Evolutionary conservation across 2,888 invertebrate species (phyloP), one percentile per base, ranked within the genome.

Genomic region (Sipunculus nudus): DNA sequence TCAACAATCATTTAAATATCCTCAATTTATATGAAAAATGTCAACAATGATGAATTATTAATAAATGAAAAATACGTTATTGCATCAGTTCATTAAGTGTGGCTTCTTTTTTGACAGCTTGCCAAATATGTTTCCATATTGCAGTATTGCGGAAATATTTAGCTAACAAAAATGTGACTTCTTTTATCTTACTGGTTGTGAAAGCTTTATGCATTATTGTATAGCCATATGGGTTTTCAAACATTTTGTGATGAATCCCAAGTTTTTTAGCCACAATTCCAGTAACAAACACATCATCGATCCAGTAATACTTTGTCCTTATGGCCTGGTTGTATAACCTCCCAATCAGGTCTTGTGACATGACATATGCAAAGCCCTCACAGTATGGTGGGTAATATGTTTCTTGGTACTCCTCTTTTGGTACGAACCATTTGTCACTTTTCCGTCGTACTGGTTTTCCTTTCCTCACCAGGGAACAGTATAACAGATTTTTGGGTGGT

Each of bases 241-340:
- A 63, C 25, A 26, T 29, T 38, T 8, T 55, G 43, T 53, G 56
- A 1, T 26, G 21, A 3, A 72, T 53, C 0, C 71, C 70, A 13
- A 61, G 50, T 41, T 65, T 59, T 10, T 67, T 49, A 2, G 70
- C 61, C 10, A 74, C 62, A 28, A 77, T 61, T 6, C 77, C 77
- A 1, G 75, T 75, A 3, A 77, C 67, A 50, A 69, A 75, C 1
- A 77, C 76, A 62, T 78, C 78, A 55, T 77, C 77, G 10, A 77
- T 66, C 76, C 75, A 76, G 60, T 66, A 75, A 43, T 61, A 60
- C 40, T 65, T 63, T 26, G 70, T 64, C 2, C 48, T 28, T 28
- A 47, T 48, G 10, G 76, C 69, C 2, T 66, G 61, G 3, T 53
- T 39, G 41, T 69, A 71, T 0, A 75, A 43, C 26, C 63, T 63